Evolutionary conservation across 2,797 vertebrate genomes (phyloP).

Genomic region (Australoheros facetus): DNA sequence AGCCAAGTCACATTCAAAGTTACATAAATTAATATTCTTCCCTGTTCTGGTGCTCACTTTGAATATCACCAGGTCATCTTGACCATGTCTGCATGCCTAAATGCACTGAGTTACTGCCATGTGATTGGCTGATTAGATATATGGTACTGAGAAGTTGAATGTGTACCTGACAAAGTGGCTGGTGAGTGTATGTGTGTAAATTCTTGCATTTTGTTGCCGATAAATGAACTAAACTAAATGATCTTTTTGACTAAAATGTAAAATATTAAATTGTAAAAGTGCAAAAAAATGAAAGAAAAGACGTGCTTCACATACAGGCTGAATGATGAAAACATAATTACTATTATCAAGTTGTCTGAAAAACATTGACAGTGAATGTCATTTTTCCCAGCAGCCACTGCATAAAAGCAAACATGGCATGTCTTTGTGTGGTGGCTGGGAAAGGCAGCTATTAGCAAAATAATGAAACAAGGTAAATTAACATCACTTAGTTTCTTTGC

Average conservation of each 20-base stretch:
- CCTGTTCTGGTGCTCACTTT: background rate
- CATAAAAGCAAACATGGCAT: conserved; percentile 56
- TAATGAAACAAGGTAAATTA: background rate
- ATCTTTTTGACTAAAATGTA: background rate
- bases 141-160: background rate
- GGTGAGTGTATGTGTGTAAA: background rate
- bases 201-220: background rate
- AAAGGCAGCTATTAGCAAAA: conserved; percentile 36
- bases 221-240: background rate
- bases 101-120: background rate
- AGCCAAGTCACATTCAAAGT: background rate
- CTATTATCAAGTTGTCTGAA: conserved; percentile 68
- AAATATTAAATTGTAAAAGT: background rate
- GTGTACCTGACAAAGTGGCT: background rate
- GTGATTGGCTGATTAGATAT: background rate
- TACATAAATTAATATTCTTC: too few species aligned
- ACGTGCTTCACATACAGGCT: conserved; percentile 15
- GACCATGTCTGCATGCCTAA: background rate
- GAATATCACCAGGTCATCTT: background rate
- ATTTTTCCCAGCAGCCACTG: conserved; percentile 39
- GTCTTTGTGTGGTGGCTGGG: conserved; percentile 19
- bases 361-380: conserved; percentile 51
- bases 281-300: background rate
- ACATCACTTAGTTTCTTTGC: conserved; percentile 14
- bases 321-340: conserved; percentile 66